These are phyloP conservation scores for human (Homo sapiens) DNA, from an alignment of 2,113 vertebrate species.

Conservation along the genomic window DNA sequence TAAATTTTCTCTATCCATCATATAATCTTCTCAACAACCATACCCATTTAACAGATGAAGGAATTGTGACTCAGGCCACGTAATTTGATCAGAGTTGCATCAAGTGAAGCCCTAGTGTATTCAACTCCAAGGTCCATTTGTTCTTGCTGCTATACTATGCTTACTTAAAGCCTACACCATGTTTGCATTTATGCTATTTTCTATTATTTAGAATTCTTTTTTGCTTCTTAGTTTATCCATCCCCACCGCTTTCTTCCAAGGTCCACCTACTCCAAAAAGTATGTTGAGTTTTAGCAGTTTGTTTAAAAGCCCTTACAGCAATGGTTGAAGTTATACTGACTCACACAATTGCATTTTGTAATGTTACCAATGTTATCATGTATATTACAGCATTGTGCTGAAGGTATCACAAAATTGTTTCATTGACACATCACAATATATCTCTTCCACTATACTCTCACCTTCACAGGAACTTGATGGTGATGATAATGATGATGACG, in stretches of 20 bases:
- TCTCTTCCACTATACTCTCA: background rate
- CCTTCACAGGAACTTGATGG: background rate
- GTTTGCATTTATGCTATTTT: constrained; percentile 32
- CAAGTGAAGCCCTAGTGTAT: background rate
- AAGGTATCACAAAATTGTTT: constrained; percentile 29
- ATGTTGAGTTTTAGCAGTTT: constrained; percentile 26
- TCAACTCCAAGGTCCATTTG: background rate
- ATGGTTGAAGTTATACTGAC: background rate
- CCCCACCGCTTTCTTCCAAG: background rate
- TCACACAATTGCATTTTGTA: background rate
- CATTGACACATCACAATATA: background rate
- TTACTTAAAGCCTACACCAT: background rate
- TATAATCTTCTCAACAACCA: constrained; percentile 45
- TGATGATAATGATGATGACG: background rate
- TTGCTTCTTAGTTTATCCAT: constrained; percentile 20
- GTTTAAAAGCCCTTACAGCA: constrained; percentile 30
- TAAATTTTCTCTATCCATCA: constrained; percentile 53
- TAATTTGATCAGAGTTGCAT: background rate
- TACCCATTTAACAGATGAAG: constrained; percentile 47
- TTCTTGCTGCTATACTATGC: background rate
- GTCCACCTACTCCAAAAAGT: background rate
- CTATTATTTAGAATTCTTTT: constrained; percentile 5
- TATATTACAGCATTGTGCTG: background rate
- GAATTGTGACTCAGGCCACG: background rate
- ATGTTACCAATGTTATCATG: background rate